Conservation (phyloP, 2,797 vertebrate genomes). For the Enteromius afrohamiltoni region DNA sequence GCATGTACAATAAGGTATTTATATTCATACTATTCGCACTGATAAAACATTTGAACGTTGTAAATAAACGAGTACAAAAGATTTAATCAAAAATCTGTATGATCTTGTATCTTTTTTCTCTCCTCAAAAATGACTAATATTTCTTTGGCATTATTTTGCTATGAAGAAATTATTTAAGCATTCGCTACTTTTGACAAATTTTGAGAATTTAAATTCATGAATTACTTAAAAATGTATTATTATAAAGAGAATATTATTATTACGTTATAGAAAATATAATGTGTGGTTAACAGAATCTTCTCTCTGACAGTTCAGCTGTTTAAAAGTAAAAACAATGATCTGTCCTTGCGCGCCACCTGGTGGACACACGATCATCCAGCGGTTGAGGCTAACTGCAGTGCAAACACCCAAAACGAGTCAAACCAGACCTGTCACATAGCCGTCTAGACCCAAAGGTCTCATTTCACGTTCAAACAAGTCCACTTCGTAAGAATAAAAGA, state of each 20-base stretch:
- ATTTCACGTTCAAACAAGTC: constrained; percentile 4
- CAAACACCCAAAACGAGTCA: constrained; percentile 13
- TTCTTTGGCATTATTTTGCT: neutral
- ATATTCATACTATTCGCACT: constrained; percentile 53
- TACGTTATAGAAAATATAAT: neutral
- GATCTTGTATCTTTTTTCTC: neutral
- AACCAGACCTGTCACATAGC: constrained; percentile 29
- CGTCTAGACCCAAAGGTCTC: neutral
- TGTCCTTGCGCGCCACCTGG: constrained; percentile 14
- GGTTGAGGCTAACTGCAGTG: neutral
- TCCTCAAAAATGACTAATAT: neutral
- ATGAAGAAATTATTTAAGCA: neutral
- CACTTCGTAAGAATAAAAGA: neutral
- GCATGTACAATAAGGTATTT: constrained; percentile 40
- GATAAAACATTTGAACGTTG: constrained; percentile 49
- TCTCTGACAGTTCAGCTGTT: neutral
- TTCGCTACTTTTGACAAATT: neutral
- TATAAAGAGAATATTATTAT: no score
- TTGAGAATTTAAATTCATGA: no score
- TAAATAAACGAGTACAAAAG: constrained; percentile 44
- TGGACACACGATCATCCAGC: neutral
- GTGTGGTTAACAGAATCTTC: no score
- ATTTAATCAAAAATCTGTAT: neutral
- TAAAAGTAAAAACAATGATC: neutral
- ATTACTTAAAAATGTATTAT: no score